phyloP scores from a whole-genome alignment of 2,797 vertebrate species.

The Tenualosa ilisha region DNA sequence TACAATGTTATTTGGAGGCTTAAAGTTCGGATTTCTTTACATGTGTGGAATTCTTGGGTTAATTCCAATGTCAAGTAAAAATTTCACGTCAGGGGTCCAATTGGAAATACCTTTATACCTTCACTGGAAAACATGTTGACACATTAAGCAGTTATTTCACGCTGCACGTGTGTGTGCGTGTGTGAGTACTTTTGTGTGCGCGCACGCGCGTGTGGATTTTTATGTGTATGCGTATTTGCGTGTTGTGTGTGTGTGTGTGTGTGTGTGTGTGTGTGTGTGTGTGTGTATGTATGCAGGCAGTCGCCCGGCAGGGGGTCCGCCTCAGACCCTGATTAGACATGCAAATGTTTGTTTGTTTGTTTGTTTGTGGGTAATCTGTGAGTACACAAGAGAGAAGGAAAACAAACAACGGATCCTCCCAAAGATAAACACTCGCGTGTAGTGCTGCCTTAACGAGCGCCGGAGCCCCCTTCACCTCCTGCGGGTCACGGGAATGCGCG shows the following conservation, averaged over 20 bases:
- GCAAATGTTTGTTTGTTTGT: constrained; percentile 25
- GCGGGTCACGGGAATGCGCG: constrained; percentile 4
- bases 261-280: not conserved
- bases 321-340: constrained; percentile 9
- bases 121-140: too few relatives aligned
- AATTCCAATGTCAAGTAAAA: too few relatives aligned
- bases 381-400: constrained; percentile 1
- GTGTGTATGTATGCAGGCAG: not conserved
- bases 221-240: not conserved
- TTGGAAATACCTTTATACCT: too few relatives aligned
- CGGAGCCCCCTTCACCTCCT: not conserved
- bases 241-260: not conserved
- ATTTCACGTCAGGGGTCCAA: too few relatives aligned
- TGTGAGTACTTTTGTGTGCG: not conserved
- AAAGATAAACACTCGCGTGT: not conserved
- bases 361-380: not conserved
- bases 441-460: not conserved
- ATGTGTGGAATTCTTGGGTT: too few relatives aligned
- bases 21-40: too few relatives aligned
- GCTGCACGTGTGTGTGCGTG: not conserved
- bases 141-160: too few relatives aligned
- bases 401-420: constrained; percentile 7
- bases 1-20: too few relatives aligned
- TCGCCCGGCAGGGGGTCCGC: not conserved
- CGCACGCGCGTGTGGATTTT: too few relatives aligned